These are phyloP conservation scores for Drosophila rhopaloa DNA, from an alignment of 1,140 invertebrate species.

Conservation along the genomic window DNA sequence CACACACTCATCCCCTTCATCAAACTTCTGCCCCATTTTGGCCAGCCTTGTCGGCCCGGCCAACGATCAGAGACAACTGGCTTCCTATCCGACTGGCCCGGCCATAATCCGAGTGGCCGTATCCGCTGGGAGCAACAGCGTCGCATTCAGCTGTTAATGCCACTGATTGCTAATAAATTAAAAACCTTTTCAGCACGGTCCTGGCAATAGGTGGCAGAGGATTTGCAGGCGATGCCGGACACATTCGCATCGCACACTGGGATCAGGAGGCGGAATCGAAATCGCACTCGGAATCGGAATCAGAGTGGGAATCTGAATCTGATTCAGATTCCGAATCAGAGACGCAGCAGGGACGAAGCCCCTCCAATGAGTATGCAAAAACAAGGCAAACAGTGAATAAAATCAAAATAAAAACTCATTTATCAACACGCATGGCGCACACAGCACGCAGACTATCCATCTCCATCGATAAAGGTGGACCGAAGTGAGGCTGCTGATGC, in stretches of 20 bases:
- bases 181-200: slow-evolving; percentile 50
- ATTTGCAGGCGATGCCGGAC: slow-evolving; percentile 25
- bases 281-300: neutral
- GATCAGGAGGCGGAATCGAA: too few species aligned
- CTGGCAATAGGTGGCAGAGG: slow-evolving; percentile 16
- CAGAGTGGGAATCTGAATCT: neutral
- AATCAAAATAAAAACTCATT: slow-evolving; percentile 82
- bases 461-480: slow-evolving; percentile 18
- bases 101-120: slow-evolving; percentile 19
- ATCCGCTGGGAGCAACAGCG: slow-evolving; percentile 16
- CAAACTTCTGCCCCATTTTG: neutral
- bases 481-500: slow-evolving; percentile 43
- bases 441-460: slow-evolving; percentile 17
- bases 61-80: slow-evolving; percentile 29
- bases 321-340: slow-evolving; percentile 2
- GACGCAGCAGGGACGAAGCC: slow-evolving; percentile 2
- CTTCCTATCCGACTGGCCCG: slow-evolving; percentile 8
- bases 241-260: neutral
- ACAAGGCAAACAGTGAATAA: slow-evolving; percentile 72
- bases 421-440: slow-evolving; percentile 58
- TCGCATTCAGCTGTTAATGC: slow-evolving; percentile 52
- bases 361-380: slow-evolving; percentile 60
- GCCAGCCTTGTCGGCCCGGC: neutral
- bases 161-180: slow-evolving; percentile 74
- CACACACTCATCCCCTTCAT: neutral